phyloP scores from a whole-genome alignment of 2,113 vertebrate species.

The Toxotes chatareus region DNA sequence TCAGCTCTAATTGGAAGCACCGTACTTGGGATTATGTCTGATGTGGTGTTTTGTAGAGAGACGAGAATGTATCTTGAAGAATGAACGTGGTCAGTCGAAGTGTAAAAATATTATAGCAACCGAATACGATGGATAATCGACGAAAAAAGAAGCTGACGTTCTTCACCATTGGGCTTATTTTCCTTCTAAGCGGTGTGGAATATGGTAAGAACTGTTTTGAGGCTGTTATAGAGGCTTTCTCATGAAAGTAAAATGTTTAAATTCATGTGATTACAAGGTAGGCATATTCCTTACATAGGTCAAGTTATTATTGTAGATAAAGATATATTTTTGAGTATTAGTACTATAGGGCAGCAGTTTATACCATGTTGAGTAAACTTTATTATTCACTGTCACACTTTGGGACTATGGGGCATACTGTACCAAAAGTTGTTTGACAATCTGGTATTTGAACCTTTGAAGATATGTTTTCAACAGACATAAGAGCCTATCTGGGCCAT shows the following conservation, averaged over 20 bases:
- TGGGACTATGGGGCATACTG: neutral
- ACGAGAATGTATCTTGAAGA: neutral
- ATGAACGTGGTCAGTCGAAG: neutral
- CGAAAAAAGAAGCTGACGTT: constrained; percentile 83
- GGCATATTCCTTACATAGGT: too few relatives aligned
- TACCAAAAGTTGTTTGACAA: neutral
- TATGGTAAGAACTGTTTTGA: constrained; percentile 80
- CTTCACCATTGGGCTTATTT: constrained; percentile 85
- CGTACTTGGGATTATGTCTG: constrained; percentile 42
- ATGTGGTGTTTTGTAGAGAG: neutral
- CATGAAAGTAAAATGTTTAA: neutral
- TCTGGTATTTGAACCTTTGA: neutral
- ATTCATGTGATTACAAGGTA: neutral
- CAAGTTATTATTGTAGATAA: neutral
- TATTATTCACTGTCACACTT: neutral
- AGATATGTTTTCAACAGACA: neutral
- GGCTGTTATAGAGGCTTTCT: neutral
- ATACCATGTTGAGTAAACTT: neutral
- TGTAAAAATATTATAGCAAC: neutral
- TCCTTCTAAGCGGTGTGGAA: constrained; percentile 87
- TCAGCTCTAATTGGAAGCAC: constrained; percentile 60
- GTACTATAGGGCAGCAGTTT: too few relatives aligned
- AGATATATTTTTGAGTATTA: neutral
- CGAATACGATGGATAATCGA: constrained; percentile 76
- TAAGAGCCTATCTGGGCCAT: too few relatives aligned